Evolutionary conservation across 2,797 vertebrate species (phyloP), one percentile per base, ranked within the genome.

Genomic region (Sarcophilus harrisii): DNA sequence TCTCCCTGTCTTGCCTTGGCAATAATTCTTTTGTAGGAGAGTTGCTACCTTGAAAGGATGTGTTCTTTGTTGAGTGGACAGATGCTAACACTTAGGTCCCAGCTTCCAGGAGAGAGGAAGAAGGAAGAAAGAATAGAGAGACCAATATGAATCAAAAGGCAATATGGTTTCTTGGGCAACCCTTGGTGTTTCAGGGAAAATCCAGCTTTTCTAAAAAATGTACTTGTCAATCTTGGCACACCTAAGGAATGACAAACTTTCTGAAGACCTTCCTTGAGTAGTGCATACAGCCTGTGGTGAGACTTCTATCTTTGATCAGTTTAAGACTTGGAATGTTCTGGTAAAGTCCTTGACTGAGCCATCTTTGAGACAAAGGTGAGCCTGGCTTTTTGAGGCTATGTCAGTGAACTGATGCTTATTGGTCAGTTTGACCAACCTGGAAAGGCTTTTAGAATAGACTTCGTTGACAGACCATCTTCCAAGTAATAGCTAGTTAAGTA

Each of bases 21-120:
- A 95, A 21, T 54, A 57, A 94, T 91, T 96, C 93, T 66, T 73
- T 60, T 66, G 14, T 89, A 90, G 54, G 90, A 91, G 95, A 52
- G 16, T 38, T 96, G 90, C 96, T 94, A n/a, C 9, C 49, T 60
- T 58, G 52, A 66, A 91, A 92, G 90, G 32, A 18, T 90, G 73
- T 52, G 60, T 55, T 60, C 81, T 93, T 45, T 95, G 59, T 81
- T 96, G 81, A 92, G 55, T 38, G n/a, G 5, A 38, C 16, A 73
- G 18, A 38, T 73, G 14, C 32, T 27, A 11, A 32, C 10, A 11
- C 54, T 55, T 55, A n/a, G 62, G 30, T 55, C 9, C 32, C 32
- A n/a, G 62, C n/a, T 73, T 5, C 14, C n/a, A 73, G 66, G 1
- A 73, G 66, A 66, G 30, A 14, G 66, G n/a, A 2, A n/a, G 32